Evolutionary conservation across 2,113 vertebrate genomes (phyloP).

Genomic region (Ornithorhynchus anatinus): DNA sequence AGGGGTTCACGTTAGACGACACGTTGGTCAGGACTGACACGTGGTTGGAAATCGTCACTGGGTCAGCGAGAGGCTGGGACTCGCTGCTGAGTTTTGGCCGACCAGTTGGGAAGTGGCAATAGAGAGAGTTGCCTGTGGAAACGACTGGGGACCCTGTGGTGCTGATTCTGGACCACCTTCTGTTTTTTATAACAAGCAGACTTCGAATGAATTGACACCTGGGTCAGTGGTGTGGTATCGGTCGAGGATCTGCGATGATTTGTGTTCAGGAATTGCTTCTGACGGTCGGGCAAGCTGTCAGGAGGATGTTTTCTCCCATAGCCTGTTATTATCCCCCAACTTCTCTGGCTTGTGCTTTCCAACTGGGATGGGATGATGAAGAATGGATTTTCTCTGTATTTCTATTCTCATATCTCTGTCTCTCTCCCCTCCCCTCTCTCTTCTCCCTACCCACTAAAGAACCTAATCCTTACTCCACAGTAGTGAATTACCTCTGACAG

Average conservation of each 20-base stretch:
- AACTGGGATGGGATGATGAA: no score
- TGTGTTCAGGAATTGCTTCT: not conserved
- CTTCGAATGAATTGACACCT: not conserved
- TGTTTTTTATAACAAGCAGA: not conserved
- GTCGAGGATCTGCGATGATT: no score
- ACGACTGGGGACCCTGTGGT: no score
- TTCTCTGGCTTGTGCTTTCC: no score
- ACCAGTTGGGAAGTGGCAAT: not conserved
- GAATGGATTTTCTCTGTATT: no score
- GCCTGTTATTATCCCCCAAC: no score
- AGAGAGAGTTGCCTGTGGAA: not conserved
- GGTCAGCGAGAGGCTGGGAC: not conserved
- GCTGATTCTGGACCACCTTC: not conserved
- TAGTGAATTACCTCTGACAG: no score
- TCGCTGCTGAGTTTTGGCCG: not conserved
- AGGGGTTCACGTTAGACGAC: rapidly evolving
- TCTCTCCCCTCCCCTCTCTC: no score
- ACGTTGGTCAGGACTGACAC: not conserved
- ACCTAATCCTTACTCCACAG: no score
- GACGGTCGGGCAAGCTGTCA: not conserved
- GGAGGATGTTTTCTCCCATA: no score
- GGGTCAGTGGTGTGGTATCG: not conserved
- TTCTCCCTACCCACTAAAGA: no score
- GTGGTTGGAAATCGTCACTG: not conserved
- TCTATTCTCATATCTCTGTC: no score